phyloP scores from a whole-genome alignment of 2,797 vertebrate species.

The Uromys caudimaculatus region DNA sequence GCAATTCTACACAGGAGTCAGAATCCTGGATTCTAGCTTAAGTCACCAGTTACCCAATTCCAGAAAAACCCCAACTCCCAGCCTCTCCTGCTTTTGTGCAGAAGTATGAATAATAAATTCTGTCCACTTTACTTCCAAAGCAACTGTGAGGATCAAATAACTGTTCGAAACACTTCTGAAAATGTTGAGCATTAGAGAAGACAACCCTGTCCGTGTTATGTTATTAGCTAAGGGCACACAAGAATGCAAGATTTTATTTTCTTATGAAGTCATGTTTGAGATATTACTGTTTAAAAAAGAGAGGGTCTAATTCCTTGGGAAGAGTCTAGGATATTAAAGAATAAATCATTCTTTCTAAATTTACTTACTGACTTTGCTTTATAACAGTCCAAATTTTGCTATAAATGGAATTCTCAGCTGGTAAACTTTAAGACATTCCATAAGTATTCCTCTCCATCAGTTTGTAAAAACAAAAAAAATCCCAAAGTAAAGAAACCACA shows the following conservation, averaged over 20 bases:
- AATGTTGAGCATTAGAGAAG: background rate
- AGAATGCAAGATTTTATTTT: background rate
- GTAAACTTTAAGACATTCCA: constrained; percentile 49
- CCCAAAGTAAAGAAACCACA: constrained; percentile 49
- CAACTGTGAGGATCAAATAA: constrained; percentile 9
- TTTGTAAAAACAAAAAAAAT: constrained; percentile 44
- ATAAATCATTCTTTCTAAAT: constrained; percentile 55
- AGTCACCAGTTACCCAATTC: background rate
- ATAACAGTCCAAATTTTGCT: constrained; percentile 44
- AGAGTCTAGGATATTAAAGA: constrained; percentile 22
- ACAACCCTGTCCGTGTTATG: background rate
- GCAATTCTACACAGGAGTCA: background rate
- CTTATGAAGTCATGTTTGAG: constrained; percentile 41
- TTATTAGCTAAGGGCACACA: background rate
- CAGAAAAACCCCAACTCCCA: background rate
- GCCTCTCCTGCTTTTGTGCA: background rate
- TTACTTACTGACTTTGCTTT: constrained; percentile 40
- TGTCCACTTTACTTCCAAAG: background rate
- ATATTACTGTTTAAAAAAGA: background rate
- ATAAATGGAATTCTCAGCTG: constrained; percentile 17
- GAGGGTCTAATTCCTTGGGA: constrained; percentile 13
- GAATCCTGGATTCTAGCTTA: background rate
- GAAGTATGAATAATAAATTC: constrained; percentile 50
- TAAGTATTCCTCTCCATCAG: background rate
- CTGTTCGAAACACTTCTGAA: background rate